Percentiles rank a stretch among this genome's conserved stretches.
phyloP scores from a whole-genome alignment of 2,888 invertebrate genomes.

The Nasonia oneida region DNA sequence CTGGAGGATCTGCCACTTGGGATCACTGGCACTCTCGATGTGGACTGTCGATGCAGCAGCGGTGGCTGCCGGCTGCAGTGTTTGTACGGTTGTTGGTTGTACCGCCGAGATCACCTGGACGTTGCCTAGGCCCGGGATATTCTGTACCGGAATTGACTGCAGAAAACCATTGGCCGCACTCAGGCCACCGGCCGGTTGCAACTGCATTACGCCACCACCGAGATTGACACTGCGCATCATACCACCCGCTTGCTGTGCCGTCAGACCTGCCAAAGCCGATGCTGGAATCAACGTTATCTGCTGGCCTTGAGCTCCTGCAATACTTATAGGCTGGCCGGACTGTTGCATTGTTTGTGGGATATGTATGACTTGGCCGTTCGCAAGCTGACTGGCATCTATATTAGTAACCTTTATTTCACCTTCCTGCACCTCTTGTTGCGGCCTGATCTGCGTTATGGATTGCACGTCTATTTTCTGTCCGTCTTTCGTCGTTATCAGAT shows the following conservation, averaged over 20 bases:
- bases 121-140: slow-evolving; percentile 89
- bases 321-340: slow-evolving; percentile 84
- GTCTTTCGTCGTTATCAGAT: slow-evolving; percentile 76
- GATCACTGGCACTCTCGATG: slow-evolving; percentile 86
- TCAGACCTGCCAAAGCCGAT: slow-evolving; percentile 80
- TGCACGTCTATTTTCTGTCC: slow-evolving; percentile 78
- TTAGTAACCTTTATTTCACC: slow-evolving; percentile 76
- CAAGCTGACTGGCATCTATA: slow-evolving; percentile 76
- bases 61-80: slow-evolving; percentile 71
- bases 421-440: slow-evolving; percentile 68
- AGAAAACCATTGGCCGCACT: slow-evolving; percentile 79
- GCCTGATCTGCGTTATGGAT: slow-evolving; percentile 73
- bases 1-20: slow-evolving; percentile 90
- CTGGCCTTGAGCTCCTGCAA: slow-evolving; percentile 87
- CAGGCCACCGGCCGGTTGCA: slow-evolving; percentile 81
- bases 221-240: slow-evolving; percentile 76
- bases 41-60: slow-evolving; percentile 81
- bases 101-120: slow-evolving; percentile 90
- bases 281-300: slow-evolving; percentile 92
- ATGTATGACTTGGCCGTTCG: slow-evolving; percentile 77
- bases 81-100: slow-evolving; percentile 77
- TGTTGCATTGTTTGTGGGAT: slow-evolving; percentile 73
- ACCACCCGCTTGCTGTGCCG: slow-evolving; percentile 73
- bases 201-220: slow-evolving; percentile 76
- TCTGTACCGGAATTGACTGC: slow-evolving; percentile 87